Base-by-base conservation (phyloP, 2,888 invertebrate genomes). In the Drosophila lacicola region DNA sequence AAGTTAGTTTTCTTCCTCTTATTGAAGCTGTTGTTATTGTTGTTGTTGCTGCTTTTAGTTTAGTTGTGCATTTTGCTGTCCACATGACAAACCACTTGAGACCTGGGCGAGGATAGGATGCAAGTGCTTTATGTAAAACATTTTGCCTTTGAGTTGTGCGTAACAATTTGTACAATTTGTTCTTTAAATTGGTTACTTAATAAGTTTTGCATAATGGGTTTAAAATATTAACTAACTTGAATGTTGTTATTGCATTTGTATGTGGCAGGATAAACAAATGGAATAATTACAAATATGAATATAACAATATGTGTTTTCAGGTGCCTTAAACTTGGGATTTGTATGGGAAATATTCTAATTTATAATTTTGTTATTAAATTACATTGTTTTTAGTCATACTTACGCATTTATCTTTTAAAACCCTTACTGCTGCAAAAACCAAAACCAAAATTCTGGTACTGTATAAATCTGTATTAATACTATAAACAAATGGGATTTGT, bases 131-230 rank as follows among this genome's bases (percentile, higher is more conserved):
- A 47, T 73, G 74, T 69, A 62, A 75, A 75, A 39, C 58, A 73
- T 63, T 57, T 56, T 63, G 13, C 17, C 49, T 50, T 60, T 56
- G 60, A 66, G 53, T 61, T 70, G 36, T 61, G 45, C 50, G 39
- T 49, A 64, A 66, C 75, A 80, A 67, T 73, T 73, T 80, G 79
- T 53, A 69, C 81, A 78, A 80, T 77, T 86, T 83, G 84, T 74
- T 63, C 53, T 81, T 65, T 66, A 34, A 37, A 54, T 29, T 39
- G 45, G 3, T 34, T 34, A 34, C 14, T 19, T 37, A 45, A 37
- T 14, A 10, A n/a, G n/a, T 14, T 33, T 33, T 14, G 13, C 47
- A 2, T 6, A 63, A 34, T 6, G 2, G 10, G 2, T 11, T 14
- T 4, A 14, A 5, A 34, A 46, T 6, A 19, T 45, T 13, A n/a